Percentiles rank a stretch among this genome's conserved stretches.
Conservation (phyloP, 2,113 vertebrate genomes). For the Capra hircus region DNA sequence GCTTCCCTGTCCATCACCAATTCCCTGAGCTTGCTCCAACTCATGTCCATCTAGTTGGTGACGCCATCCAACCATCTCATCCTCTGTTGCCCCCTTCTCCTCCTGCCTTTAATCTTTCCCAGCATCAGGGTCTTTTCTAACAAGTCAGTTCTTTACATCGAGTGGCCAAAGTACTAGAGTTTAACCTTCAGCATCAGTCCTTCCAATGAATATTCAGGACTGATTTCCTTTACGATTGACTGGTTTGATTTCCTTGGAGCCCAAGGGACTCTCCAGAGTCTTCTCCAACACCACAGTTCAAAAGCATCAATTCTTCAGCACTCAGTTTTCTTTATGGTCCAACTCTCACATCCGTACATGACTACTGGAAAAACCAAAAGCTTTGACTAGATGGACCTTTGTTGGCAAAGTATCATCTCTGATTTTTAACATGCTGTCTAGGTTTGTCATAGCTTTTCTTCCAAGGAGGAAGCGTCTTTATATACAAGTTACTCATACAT, state of each 20-base stretch:
- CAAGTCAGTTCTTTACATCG: background rate
- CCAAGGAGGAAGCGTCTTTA: background rate
- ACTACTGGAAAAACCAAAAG: background rate
- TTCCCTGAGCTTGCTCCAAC: background rate
- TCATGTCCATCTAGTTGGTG: background rate
- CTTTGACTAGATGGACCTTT: background rate
- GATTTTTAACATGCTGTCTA: background rate
- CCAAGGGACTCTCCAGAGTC: background rate
- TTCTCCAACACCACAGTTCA: background rate
- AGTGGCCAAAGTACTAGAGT: background rate
- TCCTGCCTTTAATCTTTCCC: background rate
- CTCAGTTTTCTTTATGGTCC: background rate
- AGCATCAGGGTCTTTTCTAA: background rate
- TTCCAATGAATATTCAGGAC: background rate
- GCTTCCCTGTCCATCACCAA: background rate
- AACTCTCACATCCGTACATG: rapidly evolving
- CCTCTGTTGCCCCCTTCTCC: background rate
- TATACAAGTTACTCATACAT: background rate
- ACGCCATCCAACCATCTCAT: background rate
- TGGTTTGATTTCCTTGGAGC: background rate
- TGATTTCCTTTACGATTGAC: background rate
- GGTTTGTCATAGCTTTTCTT: background rate
- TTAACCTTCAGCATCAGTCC: background rate
- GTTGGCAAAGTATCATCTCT: background rate
- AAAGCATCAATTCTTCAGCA: background rate